Percentiles rank a stretch among this genome's conserved stretches.
phyloP scores from a whole-genome alignment of 37 sponge, comb jelly and placozoan genomes.

The Tethya wilhelma region DNA sequence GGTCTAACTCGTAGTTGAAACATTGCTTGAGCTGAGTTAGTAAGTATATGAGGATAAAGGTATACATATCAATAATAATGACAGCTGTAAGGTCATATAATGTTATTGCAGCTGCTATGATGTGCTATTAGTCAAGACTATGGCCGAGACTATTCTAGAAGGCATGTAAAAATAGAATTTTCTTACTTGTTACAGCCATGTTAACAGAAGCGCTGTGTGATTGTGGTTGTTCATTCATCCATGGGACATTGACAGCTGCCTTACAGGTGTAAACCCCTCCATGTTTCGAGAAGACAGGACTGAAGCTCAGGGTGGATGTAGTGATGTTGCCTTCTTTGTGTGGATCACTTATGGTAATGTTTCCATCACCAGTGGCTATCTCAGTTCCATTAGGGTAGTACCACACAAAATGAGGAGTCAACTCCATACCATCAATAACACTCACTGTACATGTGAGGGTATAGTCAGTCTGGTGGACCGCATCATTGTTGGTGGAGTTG shows the following conservation, averaged over 20 bases:
- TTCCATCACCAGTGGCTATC: background rate
- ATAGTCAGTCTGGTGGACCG: background rate
- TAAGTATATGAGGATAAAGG: background rate
- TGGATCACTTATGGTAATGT: background rate
- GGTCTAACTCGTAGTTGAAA: background rate
- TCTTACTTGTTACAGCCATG: background rate
- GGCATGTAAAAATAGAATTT: background rate
- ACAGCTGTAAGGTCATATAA: background rate
- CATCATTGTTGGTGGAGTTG: background rate
- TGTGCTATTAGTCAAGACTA: background rate
- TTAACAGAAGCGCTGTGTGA: background rate
- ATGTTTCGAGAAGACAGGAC: background rate
- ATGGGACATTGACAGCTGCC: background rate
- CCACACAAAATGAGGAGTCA: background rate
- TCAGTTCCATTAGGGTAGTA: background rate
- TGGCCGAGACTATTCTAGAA: background rate
- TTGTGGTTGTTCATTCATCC: slow-evolving; percentile 2
- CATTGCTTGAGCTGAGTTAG: background rate
- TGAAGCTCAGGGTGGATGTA: background rate
- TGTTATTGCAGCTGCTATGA: background rate
- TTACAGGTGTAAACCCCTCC: slow-evolving; percentile 9
- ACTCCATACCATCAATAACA: background rate
- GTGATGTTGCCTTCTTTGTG: background rate
- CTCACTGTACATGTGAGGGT: slow-evolving; percentile 4
- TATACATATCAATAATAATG: background rate